Evolutionary conservation across 2,113 vertebrate genomes (phyloP).

Genomic region (Lepus europaeus): DNA sequence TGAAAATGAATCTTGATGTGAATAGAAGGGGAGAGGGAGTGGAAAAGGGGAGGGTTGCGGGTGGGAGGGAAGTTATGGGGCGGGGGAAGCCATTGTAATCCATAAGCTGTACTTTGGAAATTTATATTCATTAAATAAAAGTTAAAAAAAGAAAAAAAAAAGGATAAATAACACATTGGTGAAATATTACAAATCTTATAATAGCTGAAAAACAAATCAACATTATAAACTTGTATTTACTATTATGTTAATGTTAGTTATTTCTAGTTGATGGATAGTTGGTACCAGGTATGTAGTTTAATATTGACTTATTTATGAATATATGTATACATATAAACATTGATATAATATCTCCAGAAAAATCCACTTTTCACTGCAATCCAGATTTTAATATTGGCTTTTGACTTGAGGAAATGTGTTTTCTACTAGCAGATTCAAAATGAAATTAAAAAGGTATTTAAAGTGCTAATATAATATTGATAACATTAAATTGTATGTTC

Average conservation of each 20-base stretch:
- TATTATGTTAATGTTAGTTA: neutral
- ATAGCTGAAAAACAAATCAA: neutral
- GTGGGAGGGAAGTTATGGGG: no score
- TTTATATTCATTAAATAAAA: no score
- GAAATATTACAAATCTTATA: neutral
- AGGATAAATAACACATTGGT: neutral
- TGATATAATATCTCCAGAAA: neutral
- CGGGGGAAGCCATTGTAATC: no score
- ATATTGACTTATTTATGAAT: neutral
- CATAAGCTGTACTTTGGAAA: no score
- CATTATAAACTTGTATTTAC: neutral
- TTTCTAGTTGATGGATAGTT: neutral
- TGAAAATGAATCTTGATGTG: no score
- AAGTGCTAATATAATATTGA: neutral
- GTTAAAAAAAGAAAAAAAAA: no score
- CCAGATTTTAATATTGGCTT: constrained; percentile 3
- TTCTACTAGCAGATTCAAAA: neutral
- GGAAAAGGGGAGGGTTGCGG: no score
- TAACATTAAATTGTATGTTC: neutral
- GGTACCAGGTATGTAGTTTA: neutral
- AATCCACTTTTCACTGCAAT: neutral
- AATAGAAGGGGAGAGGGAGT: no score
- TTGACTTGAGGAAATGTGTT: neutral
- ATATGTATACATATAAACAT: neutral
- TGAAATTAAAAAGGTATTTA: constrained; percentile 18